Conservation (phyloP, 2,888 invertebrate genomes). For the Polydrusus pterygomalis region DNA sequence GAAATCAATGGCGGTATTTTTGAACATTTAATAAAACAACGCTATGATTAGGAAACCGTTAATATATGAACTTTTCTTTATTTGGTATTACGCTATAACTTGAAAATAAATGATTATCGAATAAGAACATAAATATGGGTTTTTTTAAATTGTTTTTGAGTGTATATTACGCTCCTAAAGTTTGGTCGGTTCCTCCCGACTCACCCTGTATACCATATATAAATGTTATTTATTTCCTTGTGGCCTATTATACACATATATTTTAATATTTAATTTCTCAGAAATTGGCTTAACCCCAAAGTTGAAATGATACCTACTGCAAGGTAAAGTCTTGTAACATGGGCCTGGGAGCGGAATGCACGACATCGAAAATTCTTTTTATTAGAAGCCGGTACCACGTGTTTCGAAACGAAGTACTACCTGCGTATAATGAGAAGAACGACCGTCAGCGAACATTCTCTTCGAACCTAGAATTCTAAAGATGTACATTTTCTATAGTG, state of each 20-base stretch:
- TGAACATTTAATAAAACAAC: too few species aligned
- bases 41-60: too few species aligned
- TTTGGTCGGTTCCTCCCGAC: too few species aligned
- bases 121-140: too few species aligned
- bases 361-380: slow-evolving; percentile 26
- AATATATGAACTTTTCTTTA: too few species aligned
- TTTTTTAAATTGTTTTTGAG: too few species aligned
- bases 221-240: background rate
- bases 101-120: too few species aligned
- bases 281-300: slow-evolving; percentile 17
- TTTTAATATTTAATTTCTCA: slow-evolving; percentile 16
- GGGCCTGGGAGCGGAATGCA: slow-evolving; percentile 46
- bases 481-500: slow-evolving; percentile 25
- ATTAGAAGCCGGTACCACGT: slow-evolving; percentile 36
- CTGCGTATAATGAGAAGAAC: slow-evolving; percentile 26
- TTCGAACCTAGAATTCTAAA: slow-evolving; percentile 33
- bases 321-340: slow-evolving; percentile 25
- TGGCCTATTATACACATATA: background rate
- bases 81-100: too few species aligned
- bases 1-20: too few species aligned
- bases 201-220: too few species aligned
- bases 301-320: slow-evolving; percentile 18
- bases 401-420: slow-evolving; percentile 33
- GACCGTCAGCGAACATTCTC: slow-evolving; percentile 20
- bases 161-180: too few species aligned